phyloP scores from a whole-genome alignment of 2,888 invertebrate genomes.

The Agrypnus murinus region DNA sequence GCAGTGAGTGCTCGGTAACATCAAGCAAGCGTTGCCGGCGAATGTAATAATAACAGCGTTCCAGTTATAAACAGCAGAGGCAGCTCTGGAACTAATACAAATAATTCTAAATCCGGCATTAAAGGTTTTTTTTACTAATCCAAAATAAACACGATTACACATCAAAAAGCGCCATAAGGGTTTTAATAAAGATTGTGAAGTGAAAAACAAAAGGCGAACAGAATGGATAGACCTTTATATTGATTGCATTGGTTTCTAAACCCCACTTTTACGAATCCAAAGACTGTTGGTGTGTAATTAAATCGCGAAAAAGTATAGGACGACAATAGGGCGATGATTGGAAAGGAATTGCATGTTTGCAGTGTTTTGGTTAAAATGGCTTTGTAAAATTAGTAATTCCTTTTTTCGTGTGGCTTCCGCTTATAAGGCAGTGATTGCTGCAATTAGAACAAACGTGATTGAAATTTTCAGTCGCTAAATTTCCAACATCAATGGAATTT shows the following conservation, averaged over 20 bases:
- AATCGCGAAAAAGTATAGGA: background rate
- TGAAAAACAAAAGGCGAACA: background rate
- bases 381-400: too few relatives aligned
- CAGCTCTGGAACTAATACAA: background rate
- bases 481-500: too few relatives aligned
- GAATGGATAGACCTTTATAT: constrained; percentile 2
- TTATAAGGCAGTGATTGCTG: too few relatives aligned
- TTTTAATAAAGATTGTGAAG: background rate
- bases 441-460: too few relatives aligned
- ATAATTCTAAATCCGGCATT: background rate
- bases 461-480: too few relatives aligned
- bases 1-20: constrained; percentile 22
- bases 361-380: too few relatives aligned
- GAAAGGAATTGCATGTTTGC: background rate
- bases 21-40: constrained; percentile 31
- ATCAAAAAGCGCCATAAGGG: background rate
- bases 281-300: constrained; percentile 7
- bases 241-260: constrained; percentile 2
- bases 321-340: background rate
- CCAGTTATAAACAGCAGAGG: constrained; percentile 4
- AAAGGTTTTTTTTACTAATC: background rate
- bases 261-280: constrained; percentile 5
- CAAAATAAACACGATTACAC: background rate
- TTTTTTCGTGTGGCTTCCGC: too few relatives aligned
- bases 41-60: constrained; percentile 1